Percentiles rank a stretch among this genome's conserved stretches.
phyloP scores from a whole-genome alignment of 2,113 vertebrate genomes.

The Oxygymnocypris stewartii region DNA sequence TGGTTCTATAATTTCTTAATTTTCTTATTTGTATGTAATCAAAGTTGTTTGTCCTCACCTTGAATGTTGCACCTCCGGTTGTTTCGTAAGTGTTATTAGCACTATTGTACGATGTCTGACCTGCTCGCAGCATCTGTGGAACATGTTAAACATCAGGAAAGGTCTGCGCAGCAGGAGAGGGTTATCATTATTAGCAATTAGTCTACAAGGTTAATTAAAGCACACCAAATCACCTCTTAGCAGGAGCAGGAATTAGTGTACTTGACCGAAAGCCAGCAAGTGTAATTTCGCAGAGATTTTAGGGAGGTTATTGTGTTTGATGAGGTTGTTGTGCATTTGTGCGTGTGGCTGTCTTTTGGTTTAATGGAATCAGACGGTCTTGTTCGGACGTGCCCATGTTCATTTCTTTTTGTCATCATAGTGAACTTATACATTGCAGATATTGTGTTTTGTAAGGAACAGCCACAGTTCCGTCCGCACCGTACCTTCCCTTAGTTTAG shows the following conservation, averaged over 20 bases:
- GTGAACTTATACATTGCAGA: background rate
- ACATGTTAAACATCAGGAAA: slow-evolving; percentile 44
- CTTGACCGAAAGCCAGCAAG: slow-evolving; percentile 55
- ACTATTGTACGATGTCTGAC: slow-evolving; percentile 24
- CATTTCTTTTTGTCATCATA: slow-evolving; percentile 14
- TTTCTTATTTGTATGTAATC: background rate
- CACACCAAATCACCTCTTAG: slow-evolving; percentile 58
- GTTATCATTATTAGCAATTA: slow-evolving; percentile 64
- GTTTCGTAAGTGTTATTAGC: slow-evolving; percentile 9
- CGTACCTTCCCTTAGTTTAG: slow-evolving; percentile 3
- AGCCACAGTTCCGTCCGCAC: slow-evolving; percentile 9
- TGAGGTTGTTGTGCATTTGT: background rate
- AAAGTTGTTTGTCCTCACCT: slow-evolving; percentile 26
- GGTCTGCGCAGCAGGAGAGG: slow-evolving; percentile 50
- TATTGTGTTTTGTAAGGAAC: slow-evolving; percentile 8
- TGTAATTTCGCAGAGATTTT: slow-evolving; percentile 46
- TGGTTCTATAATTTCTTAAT: background rate
- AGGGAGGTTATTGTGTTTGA: background rate
- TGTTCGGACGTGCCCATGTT: background rate
- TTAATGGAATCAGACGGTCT: background rate
- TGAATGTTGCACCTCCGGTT: slow-evolving; percentile 19
- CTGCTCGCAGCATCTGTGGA: slow-evolving; percentile 25
- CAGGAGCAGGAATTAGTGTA: slow-evolving; percentile 51
- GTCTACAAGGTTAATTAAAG: slow-evolving; percentile 65
- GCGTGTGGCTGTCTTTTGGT: background rate